Base-by-base conservation (phyloP, 2,113 vertebrate species). In the Pica pica region DNA sequence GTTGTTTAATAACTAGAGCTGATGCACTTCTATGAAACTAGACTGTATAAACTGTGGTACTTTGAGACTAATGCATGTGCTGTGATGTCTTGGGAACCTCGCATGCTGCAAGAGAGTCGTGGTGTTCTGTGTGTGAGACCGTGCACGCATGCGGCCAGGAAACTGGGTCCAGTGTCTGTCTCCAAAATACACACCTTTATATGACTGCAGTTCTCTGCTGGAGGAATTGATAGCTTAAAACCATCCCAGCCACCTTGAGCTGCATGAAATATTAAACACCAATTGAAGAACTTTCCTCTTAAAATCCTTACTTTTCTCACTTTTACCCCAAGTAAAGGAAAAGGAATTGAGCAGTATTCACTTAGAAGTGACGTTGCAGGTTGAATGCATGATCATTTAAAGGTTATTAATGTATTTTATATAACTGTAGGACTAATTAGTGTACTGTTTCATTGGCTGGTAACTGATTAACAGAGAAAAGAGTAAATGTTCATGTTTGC, bases 311-410 rank as follows among this genome's bases (percentile, higher is more conserved):
- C 37, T 78, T 91, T 93, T 74, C 91, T 97, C 92, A 96, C 96
- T 94, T 96, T 97, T 97, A 88, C 90, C 74, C 33, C 30, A 30
- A 83, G 76, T 77, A 74, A 96, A 92, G 90, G 79, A 94, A 96
- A 97, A 95, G 69, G 88, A 74, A 82, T 52, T 55, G 53, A 94
- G 80, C 75, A 68, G 74, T 83, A 35, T 89, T 94, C 94, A 93
- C 78, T 55, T 71, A 88, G 41, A 67, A 80, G 76, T 78, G 77
- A 71, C 0, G 0, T 86, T 86, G 69, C 90, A 94, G 95, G 90
- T 77, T 92, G 77, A 96, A 87, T 97, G 96, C 96, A 96, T 96
- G 90, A 95, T 91, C 92, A 93, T 96, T 90, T 95, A 95, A 93
- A 96, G 79, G 85, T 95, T 93, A 86, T 90, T 80, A 57, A 76